Evolutionary conservation across 35 echinoderm and acorn worm species (phyloP).

Genomic region (Hemicentrotus pulcherrimus): DNA sequence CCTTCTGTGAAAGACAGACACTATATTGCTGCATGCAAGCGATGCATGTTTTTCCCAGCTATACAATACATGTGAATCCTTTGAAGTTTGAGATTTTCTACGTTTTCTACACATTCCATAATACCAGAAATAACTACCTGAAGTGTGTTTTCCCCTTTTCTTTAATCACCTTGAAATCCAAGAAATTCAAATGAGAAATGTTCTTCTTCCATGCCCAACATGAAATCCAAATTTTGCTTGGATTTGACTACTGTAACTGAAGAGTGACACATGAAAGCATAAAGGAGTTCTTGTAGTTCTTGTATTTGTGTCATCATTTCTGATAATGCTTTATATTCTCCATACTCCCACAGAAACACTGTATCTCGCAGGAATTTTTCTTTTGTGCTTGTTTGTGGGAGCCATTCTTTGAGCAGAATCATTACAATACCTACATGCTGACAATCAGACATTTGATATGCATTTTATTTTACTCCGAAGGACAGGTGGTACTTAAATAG

Average conservation of each 20-base stretch:
- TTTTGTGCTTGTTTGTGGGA: background rate
- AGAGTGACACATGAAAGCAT: background rate
- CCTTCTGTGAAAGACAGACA: too few relatives aligned
- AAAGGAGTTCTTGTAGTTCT: too few relatives aligned
- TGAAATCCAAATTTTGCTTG: background rate
- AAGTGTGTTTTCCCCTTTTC: background rate
- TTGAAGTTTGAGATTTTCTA: background rate
- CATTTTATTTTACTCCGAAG: background rate
- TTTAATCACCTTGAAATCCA: background rate
- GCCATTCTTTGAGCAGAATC: background rate
- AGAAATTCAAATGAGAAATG: background rate
- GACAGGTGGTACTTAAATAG: too few relatives aligned
- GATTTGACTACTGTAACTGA: background rate
- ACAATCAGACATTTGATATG: background rate
- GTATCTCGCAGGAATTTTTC: background rate
- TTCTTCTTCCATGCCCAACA: background rate
- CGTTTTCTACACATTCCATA: background rate
- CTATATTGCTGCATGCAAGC: too few relatives aligned
- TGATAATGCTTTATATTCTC: background rate
- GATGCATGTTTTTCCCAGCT: too few relatives aligned
- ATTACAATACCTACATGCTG: background rate
- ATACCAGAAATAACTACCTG: background rate
- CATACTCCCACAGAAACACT: background rate
- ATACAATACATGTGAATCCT: background rate
- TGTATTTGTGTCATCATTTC: too few relatives aligned